Conservation (phyloP, 2,888 invertebrate genomes). For the Daptonema setosum region DNA sequence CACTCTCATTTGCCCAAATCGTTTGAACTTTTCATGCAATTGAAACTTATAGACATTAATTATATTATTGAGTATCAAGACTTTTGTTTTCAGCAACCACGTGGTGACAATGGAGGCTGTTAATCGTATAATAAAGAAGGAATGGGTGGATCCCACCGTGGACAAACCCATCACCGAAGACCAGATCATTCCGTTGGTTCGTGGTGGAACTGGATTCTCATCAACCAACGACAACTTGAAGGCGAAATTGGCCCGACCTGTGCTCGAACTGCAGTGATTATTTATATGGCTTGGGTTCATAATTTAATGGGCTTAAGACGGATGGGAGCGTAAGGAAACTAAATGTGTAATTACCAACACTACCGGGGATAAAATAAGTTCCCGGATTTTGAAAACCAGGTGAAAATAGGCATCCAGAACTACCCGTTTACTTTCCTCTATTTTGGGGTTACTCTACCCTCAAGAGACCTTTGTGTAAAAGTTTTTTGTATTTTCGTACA, state of each 20-base stretch:
- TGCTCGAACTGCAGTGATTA: constrained; percentile 5
- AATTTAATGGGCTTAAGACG: too few species aligned
- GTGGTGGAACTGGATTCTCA: constrained; percentile 89
- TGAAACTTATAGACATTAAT: not conserved
- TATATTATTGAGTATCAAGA: too few species aligned
- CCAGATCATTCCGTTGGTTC: constrained; percentile 73
- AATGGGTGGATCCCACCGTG: constrained; percentile 83
- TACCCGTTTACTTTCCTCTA: too few species aligned
- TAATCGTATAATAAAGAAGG: constrained; percentile 81
- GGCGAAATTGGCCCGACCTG: constrained; percentile 27
- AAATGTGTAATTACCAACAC: too few species aligned
- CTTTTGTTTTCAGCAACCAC: constrained; percentile 57
- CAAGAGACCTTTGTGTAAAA: too few species aligned
- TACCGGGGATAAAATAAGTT: too few species aligned
- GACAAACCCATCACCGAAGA: constrained; percentile 51
- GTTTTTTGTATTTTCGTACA: too few species aligned
- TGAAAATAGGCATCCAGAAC: too few species aligned
- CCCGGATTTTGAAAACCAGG: too few species aligned
- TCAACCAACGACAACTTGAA: constrained; percentile 60
- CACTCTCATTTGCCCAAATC: not conserved
- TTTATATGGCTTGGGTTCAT: too few species aligned
- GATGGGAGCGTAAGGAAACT: too few species aligned
- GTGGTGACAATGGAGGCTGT: constrained; percentile 88
- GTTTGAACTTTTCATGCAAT: not conserved
- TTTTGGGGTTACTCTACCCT: too few species aligned